Evolutionary conservation across 2,113 vertebrate genomes (phyloP), one percentile per base, ranked within the genome.

Genomic region (Vulpes vulpes): DNA sequence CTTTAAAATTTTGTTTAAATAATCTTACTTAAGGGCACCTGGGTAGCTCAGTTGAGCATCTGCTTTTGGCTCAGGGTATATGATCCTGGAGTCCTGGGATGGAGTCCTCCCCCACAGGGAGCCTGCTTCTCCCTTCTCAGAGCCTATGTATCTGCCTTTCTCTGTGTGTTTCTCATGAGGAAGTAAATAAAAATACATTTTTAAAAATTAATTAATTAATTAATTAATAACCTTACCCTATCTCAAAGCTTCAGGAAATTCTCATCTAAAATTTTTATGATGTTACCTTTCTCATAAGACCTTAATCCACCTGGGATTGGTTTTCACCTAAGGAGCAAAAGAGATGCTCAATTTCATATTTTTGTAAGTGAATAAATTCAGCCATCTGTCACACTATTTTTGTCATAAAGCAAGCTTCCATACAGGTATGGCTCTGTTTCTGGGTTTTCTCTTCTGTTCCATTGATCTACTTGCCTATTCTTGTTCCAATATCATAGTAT

Each of bases 1-100:
- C 62, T 87, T 86, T 78, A 93, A 81, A 93, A 71, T n/a, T 27
- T 86, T 89, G 53, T 38, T 86, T 55, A 35, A 82, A 23, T 64
- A 59, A 43, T 57, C 2, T 82, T 60, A 51, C 30, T 4, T 74
- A 53, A 43, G 43, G 43, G 43, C 43, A 43, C 43, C 43, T 43
- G 43, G 43, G 43, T 43, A 43, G 43, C 7, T 43, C 43, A 43
- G 43, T 7, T 7, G 43, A 43, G 43, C 43, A 43, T 43, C 43
- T 43, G 43, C 43, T 43, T 43, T 43, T 43, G 43, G 43, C 43
- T 43, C 43, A 43, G 43, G 43, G 43, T 43, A 43, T 43, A 43
- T 43, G 43, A 7, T 43, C 43, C 43, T 43, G 43, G 43, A 43
- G 43, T 43, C 43, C 43, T 43, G 6, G 43, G 43, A 43, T 43